Percentiles rank a stretch among this genome's conserved stretches.
These are phyloP conservation scores for Struthidea cinerea DNA, from an alignment of 2,113 vertebrate species.

Conservation along the genomic window DNA sequence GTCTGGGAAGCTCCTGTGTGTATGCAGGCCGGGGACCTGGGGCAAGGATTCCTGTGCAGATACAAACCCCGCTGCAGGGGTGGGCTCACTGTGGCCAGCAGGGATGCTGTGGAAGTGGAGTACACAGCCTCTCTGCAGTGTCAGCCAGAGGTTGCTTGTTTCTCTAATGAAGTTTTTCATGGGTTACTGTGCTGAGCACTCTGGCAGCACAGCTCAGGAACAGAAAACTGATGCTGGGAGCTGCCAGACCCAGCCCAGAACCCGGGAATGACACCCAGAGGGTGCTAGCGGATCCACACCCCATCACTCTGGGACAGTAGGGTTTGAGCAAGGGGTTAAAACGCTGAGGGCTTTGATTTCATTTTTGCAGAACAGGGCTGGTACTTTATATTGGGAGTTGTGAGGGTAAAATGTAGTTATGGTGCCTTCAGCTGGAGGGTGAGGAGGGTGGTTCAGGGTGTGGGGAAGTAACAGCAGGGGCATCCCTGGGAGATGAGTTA, in stretches of 20 bases:
- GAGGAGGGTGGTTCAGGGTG: background rate
- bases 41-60: background rate
- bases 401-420: background rate
- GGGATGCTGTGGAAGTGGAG: background rate
- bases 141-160: background rate
- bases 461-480: fast-evolving
- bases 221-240: background rate
- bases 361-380: background rate
- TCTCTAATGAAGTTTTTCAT: background rate
- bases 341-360: background rate
- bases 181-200: background rate
- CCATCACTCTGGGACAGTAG: fast-evolving
- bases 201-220: background rate
- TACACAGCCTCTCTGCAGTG: background rate
- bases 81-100: fast-evolving
- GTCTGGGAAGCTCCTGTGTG: background rate
- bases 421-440: background rate
- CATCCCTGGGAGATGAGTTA: background rate
- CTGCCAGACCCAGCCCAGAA: background rate
- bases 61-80: fast-evolving
- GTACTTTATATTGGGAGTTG: background rate
- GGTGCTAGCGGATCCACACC: fast-evolving
- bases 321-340: background rate
- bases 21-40: background rate
- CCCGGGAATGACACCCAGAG: fast-evolving